Percentiles rank a stretch among this genome's conserved stretches.
Evolutionary conservation across 2,888 invertebrate species (phyloP).

Genomic region (Cephonodes hylas): DNA sequence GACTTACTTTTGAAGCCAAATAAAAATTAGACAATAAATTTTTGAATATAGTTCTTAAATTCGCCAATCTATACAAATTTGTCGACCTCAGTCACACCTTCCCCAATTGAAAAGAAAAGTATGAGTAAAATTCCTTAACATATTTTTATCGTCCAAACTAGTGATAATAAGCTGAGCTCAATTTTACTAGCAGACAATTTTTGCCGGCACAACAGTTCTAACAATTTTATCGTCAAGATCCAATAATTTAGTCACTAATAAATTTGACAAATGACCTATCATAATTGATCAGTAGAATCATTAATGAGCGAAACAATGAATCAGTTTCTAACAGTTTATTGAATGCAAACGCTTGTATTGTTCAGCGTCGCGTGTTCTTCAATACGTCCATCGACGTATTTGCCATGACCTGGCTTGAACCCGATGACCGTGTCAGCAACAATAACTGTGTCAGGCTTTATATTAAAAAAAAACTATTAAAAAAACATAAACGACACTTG

Average conservation of each 20-base stretch:
- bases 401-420: slow-evolving; percentile 30
- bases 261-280: neutral
- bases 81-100: no score
- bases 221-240: no score
- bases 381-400: slow-evolving; percentile 16
- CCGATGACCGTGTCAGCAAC: slow-evolving; percentile 23
- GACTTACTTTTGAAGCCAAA: no score
- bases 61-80: no score
- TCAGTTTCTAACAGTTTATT: neutral
- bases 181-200: no score
- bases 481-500: neutral
- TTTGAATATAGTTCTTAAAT: no score
- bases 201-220: no score
- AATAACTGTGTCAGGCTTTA: slow-evolving; percentile 17
- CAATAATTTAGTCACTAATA: neutral
- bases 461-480: neutral
- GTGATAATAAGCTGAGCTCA: no score
- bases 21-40: no score
- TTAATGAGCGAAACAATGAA: neutral
- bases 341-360: slow-evolving; percentile 4
- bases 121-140: no score
- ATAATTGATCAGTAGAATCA: neutral
- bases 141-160: no score
- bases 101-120: no score
- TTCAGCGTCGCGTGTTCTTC: slow-evolving; percentile 19